These are phyloP conservation scores for Platerodrilus igneus DNA, from an alignment of 2,888 invertebrate genomes.

Conservation along the genomic window DNA sequence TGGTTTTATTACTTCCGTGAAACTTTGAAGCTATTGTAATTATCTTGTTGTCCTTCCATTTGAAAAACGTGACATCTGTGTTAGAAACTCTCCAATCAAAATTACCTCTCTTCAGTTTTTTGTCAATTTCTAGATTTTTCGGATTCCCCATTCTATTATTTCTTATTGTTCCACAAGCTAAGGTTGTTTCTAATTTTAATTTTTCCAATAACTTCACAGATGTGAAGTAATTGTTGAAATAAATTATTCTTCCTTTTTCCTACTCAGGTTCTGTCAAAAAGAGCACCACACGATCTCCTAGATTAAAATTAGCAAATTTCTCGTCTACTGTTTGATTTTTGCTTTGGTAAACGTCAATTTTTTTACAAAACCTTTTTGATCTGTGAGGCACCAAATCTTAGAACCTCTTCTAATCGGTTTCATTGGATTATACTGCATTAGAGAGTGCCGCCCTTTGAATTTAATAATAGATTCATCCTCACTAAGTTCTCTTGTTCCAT, in stretches of 20 bases:
- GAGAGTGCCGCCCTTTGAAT: slow-evolving; percentile 10
- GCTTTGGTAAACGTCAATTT: not conserved
- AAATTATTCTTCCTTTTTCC: slow-evolving; percentile 11
- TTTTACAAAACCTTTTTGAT: not conserved
- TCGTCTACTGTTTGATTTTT: not conserved
- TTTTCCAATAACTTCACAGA: slow-evolving; percentile 18
- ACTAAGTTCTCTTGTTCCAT: slow-evolving; percentile 10
- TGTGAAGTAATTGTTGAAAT: slow-evolving; percentile 22
- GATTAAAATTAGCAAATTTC: slow-evolving; percentile 6
- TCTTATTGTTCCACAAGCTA: slow-evolving; percentile 20
- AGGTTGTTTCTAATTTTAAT: slow-evolving; percentile 16
- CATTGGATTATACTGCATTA: slow-evolving; percentile 18
- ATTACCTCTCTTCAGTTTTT: slow-evolving; percentile 2
- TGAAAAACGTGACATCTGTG: slow-evolving; percentile 9
- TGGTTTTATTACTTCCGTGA: slow-evolving; percentile 2
- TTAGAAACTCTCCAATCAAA: not conserved
- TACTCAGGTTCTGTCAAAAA: slow-evolving; percentile 9
- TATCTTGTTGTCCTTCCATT: slow-evolving; percentile 16
- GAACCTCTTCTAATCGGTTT: slow-evolving; percentile 16
- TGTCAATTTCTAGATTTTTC: slow-evolving; percentile 3
- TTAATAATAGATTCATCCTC: slow-evolving; percentile 15
- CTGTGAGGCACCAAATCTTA: not conserved
- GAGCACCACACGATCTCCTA: slow-evolving; percentile 16
- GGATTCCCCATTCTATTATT: slow-evolving; percentile 11
- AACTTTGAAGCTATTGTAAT: slow-evolving; percentile 13